Percentiles rank a stretch among this genome's conserved stretches.
Conservation (phyloP, 2,797 vertebrate genomes). For the Zalophus californianus region DNA sequence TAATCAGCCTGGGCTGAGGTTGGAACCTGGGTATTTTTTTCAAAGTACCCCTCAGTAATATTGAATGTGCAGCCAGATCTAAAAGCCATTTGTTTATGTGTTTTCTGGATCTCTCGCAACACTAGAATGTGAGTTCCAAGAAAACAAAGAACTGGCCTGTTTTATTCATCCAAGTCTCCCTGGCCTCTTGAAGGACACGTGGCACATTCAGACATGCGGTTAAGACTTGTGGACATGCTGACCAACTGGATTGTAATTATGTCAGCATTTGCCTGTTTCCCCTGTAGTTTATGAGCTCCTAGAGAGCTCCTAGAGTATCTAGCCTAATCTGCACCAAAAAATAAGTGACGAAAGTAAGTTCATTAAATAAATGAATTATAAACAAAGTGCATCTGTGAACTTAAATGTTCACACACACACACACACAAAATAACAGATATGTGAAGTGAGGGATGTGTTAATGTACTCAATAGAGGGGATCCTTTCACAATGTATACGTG, state of each 20-base stretch:
- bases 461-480: background rate
- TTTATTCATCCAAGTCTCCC: background rate
- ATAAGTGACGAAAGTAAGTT: slow-evolving; percentile 40
- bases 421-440: background rate
- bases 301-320: background rate
- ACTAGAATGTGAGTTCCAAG: slow-evolving; percentile 54
- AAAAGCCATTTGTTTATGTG: background rate
- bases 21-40: background rate
- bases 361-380: slow-evolving; percentile 8
- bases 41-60: slow-evolving; percentile 7
- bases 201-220: background rate
- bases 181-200: background rate
- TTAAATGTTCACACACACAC: background rate
- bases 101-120: slow-evolving; percentile 40
- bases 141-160: slow-evolving; percentile 60
- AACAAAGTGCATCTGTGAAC: background rate
- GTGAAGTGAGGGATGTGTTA: background rate
- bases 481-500: background rate
- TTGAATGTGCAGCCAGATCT: background rate
- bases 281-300: background rate
- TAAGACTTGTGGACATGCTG: slow-evolving; percentile 8
- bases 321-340: slow-evolving; percentile 26
- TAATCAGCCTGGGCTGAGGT: background rate
- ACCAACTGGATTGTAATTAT: background rate
- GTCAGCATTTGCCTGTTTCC: slow-evolving; percentile 3